Evolutionary conservation across 2,888 invertebrate genomes (phyloP).

Genomic region (Oligia latruncula): DNA sequence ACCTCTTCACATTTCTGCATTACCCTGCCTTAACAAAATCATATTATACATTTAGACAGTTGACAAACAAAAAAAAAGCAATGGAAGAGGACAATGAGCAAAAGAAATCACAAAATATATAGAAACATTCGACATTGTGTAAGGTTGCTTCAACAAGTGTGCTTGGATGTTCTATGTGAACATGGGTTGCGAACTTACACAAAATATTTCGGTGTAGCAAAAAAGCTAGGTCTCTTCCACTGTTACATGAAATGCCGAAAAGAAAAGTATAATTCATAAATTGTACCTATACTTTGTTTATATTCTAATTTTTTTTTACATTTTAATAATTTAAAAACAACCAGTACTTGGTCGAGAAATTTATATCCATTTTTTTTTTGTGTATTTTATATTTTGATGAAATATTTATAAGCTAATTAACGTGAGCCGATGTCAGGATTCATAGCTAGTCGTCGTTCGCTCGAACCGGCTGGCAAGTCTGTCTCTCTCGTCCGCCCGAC

Average conservation of each 20-base stretch:
- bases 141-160: conserved; percentile 78
- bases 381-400: conserved; percentile 90
- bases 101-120: conserved; percentile 86
- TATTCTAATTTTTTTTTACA: conserved; percentile 90
- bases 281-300: conserved; percentile 90
- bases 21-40: conserved; percentile 90
- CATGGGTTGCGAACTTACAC: conserved; percentile 72
- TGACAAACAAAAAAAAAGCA: conserved; percentile 87
- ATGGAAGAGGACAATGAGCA: conserved; percentile 89
- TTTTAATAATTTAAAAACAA: conserved; percentile 91
- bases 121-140: conserved; percentile 82
- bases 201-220: conserved; percentile 79
- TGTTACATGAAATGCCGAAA: conserved; percentile 88
- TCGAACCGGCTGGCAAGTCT: conserved; percentile 86
- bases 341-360: conserved; percentile 90
- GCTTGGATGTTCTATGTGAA: conserved; percentile 64
- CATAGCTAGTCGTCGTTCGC: conserved; percentile 90
- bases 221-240: conserved; percentile 83
- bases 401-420: conserved; percentile 90
- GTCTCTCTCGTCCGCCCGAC: conserved; percentile 81
- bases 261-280: conserved; percentile 90
- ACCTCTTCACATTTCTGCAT: conserved; percentile 89
- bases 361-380: conserved; percentile 90
- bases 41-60: conserved; percentile 88
- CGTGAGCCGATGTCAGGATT: conserved; percentile 90